phyloP scores from a whole-genome alignment of 35 echinoderm and acorn worm species.

The Amphiura filiformis region DNA sequence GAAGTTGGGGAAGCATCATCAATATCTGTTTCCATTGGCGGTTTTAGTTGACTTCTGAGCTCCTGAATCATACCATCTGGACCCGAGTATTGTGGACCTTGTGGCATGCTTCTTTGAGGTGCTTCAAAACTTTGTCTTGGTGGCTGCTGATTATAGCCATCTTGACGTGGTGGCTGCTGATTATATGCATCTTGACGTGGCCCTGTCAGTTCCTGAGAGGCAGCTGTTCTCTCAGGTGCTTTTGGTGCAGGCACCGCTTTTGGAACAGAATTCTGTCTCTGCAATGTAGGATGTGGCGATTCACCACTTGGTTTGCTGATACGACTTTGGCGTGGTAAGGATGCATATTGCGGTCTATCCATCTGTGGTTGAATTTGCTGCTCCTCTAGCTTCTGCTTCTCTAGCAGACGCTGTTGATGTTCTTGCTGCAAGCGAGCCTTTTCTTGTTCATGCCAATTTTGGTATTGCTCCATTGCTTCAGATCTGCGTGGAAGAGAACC shows the following conservation, averaged over 20 bases:
- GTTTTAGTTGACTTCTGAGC: not conserved
- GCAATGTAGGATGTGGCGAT: conserved; percentile 46
- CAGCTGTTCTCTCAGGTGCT: conserved; percentile 37
- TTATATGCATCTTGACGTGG: not conserved
- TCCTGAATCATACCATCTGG: not conserved
- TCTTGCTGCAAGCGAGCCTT: conserved; percentile 33
- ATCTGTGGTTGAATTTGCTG: conserved; percentile 19
- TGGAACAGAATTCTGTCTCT: conserved; percentile 66
- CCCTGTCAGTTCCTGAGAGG: conserved; percentile 7
- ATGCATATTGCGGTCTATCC: conserved; percentile 59
- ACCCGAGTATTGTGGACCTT: not conserved
- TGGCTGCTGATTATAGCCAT: conserved; percentile 7
- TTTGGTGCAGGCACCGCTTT: conserved; percentile 68
- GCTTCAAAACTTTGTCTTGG: conserved; percentile 5
- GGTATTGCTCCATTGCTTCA: conserved; percentile 59
- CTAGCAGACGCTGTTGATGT: conserved; percentile 12
- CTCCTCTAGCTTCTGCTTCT: conserved; percentile 53
- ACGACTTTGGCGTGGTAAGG: conserved; percentile 75
- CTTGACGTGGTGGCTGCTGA: not conserved
- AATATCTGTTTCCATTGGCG: not conserved
- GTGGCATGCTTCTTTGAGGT: not conserved
- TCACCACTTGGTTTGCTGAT: conserved; percentile 75
- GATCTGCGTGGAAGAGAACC: conserved; percentile 24
- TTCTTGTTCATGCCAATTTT: conserved; percentile 63
- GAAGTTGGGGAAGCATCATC: conserved; percentile 18